Evolutionary conservation across 2,113 vertebrate species (phyloP), one percentile per base, ranked within the genome.

Genomic region (Corythoichthys intestinalis): DNA sequence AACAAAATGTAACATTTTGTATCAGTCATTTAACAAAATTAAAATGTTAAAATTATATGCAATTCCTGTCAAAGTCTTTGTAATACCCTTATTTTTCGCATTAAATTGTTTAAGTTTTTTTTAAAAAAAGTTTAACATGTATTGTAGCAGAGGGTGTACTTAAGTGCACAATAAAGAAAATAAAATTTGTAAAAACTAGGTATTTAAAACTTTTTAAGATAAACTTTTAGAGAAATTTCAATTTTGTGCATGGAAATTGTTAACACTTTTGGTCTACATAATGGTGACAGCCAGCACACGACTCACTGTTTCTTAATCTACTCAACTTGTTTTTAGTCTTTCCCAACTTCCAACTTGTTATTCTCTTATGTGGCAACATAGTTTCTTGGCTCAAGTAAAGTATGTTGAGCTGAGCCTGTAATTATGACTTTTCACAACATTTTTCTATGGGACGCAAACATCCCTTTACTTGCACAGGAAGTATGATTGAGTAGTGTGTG

Each of bases 291-390:
- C 75, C 78, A 74, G 80, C 82, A n/a, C 79, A 74, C 78, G 37
- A 71, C 77, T 73, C 74, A 74, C 75, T 74, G 75, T 86, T 80
- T 83, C 81, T 72, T 74, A 66, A 73, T 82, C 80, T 73, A 70
- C 76, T 50, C 20, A 2, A 38, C 15, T 66, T 80, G 66, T 66
- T 76, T 74, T 17, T 65, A 13, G 17, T 66, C 13, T 62, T 28
- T 44, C 39, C 59, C 15, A 35, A 78, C 83, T 78, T 85, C 85
- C 75, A 79, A 79, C 81, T 79, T 88, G 85, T 83, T 88, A 74
- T 83, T 80, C 71, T 83, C 65, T 87, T 81, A 87, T 90, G 86
- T 87, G 83, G 83, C 82, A 87, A 82, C 84, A 79, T 67, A 71
- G 69, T 85, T 76, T 85, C 83, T 88, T 83, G 77, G 83, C 84